Conservation (phyloP, 1,140 invertebrate species). For the Euwallacea fornicatus region DNA sequence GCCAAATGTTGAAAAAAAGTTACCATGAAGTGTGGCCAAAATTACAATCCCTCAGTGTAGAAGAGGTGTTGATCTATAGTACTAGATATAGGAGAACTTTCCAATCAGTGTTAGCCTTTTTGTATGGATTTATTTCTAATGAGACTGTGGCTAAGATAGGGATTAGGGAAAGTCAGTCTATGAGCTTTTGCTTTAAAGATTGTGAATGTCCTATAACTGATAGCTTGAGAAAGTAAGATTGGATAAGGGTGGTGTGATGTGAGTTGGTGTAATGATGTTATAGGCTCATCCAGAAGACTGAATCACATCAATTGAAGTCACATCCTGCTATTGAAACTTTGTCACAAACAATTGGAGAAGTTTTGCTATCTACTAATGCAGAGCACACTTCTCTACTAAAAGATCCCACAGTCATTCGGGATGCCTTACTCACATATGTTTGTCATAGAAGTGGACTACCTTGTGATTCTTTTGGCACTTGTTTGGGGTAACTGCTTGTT, state of each 20-base stretch:
- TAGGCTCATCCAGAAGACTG: slow-evolving; percentile 47
- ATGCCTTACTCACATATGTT: slow-evolving; percentile 78
- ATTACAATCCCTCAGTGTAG: slow-evolving; percentile 52
- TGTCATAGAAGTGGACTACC: slow-evolving; percentile 81
- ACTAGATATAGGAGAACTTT: slow-evolving; percentile 86
- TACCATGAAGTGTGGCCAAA: slow-evolving; percentile 60
- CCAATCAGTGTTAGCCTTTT: slow-evolving; percentile 81
- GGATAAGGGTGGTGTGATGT: neutral
- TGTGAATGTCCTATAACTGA: slow-evolving; percentile 79
- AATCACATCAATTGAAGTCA: slow-evolving; percentile 57
- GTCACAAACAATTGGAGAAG: slow-evolving; percentile 45
- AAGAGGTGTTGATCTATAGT: slow-evolving; percentile 73
- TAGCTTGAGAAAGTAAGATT: slow-evolving; percentile 58
- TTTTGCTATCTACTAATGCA: slow-evolving; percentile 46
- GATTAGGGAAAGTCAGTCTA: slow-evolving; percentile 73
- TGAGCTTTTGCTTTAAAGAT: slow-evolving; percentile 82
- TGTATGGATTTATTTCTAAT: slow-evolving; percentile 73
- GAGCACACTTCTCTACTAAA: slow-evolving; percentile 42
- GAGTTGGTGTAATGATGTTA: slow-evolving; percentile 16
- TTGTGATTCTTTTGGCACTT: slow-evolving; percentile 57
- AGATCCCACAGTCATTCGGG: slow-evolving; percentile 70
- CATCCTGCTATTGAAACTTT: slow-evolving; percentile 65
- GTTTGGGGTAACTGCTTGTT: slow-evolving; percentile 44
- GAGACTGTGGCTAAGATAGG: slow-evolving; percentile 56
- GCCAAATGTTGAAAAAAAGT: slow-evolving; percentile 67